Evolutionary conservation across 2,888 invertebrate genomes (phyloP).

Genomic region (Griposia aprilina): DNA sequence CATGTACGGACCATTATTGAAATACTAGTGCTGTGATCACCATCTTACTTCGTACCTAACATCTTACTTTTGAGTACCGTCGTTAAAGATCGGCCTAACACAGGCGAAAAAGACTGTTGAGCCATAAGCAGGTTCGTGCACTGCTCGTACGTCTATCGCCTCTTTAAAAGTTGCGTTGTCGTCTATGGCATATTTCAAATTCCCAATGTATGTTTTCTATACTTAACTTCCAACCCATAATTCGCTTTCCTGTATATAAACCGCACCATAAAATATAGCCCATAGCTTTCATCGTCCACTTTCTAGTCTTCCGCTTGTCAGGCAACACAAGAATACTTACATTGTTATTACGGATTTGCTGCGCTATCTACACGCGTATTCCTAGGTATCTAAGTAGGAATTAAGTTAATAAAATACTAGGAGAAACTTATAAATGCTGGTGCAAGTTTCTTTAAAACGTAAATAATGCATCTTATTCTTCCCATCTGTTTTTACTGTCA

Average conservation of each 20-base stretch:
- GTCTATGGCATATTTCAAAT: slow-evolving; percentile 3
- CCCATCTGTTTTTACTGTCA: too few relatives aligned
- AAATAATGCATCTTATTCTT: background rate
- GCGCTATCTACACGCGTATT: slow-evolving; percentile 41
- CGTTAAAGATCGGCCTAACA: background rate
- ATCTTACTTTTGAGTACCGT: background rate
- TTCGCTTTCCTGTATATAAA: slow-evolving; percentile 36
- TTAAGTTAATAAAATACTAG: background rate
- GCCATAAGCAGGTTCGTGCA: background rate
- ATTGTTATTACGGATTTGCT: slow-evolving; percentile 52
- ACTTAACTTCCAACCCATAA: slow-evolving; percentile 23
- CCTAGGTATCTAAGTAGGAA: slow-evolving; percentile 2
- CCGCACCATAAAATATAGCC: slow-evolving; percentile 30
- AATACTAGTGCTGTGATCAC: too few relatives aligned
- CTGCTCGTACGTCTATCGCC: background rate
- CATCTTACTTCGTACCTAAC: too few relatives aligned
- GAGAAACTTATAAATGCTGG: background rate
- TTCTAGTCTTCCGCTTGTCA: slow-evolving; percentile 37
- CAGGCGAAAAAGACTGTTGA: background rate
- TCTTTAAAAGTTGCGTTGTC: background rate
- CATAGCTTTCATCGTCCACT: slow-evolving; percentile 51
- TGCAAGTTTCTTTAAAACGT: background rate
- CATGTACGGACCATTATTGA: too few relatives aligned
- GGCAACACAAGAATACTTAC: slow-evolving; percentile 29
- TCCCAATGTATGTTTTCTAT: slow-evolving; percentile 1